Evolutionary conservation across 2,888 invertebrate genomes (phyloP), one percentile per base, ranked within the genome.

Genomic region (Polydrusus tereticollis): DNA sequence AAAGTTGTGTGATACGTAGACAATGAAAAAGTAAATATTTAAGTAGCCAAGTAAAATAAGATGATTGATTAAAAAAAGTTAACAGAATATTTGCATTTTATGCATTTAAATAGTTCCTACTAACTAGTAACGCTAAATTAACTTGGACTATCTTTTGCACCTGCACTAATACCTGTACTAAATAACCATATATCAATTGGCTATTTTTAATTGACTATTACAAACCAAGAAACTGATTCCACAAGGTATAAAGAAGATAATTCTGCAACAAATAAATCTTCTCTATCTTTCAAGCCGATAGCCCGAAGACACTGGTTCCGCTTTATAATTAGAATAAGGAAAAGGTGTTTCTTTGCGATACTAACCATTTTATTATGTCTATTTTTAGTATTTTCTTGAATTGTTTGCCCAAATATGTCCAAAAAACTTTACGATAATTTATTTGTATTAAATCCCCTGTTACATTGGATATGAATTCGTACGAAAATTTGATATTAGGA

Each of bases 251-350:
- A 73, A 65, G 69, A 59, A 73, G 69, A 73, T 69, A 73, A 69
- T 73, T 73, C 64, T 71, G 52, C 63, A 65, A 69, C 73, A 36
- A 73, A 73, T 73, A 73, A 73, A 73, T 73, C 73, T 69, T 69
- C 65, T 36, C 21, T 73, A 69, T 73, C 73, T 73, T 52, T 65
- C 26, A 60, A 60, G 63, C 23, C 52, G 59, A 69, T 55, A 41
- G 52, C 69, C 64, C 57, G 41, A 55, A 72, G 72, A 62, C 57
- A 72, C 16, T 36, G 45, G 60, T 69, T 69, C 69, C 65, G 73
- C 73, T 69, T 69, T 69, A 69, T 73, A 73, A 73, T 73, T 73
- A 73, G 69, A 69, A 69, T 69, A 43, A 47, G 68, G 68, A 58
- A 72, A 60, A 72, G 45, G 52, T 43, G 38, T 33, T 55, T 69